Evolutionary conservation across 1,140 invertebrate species (phyloP).

Genomic region (Manduca sexta): DNA sequence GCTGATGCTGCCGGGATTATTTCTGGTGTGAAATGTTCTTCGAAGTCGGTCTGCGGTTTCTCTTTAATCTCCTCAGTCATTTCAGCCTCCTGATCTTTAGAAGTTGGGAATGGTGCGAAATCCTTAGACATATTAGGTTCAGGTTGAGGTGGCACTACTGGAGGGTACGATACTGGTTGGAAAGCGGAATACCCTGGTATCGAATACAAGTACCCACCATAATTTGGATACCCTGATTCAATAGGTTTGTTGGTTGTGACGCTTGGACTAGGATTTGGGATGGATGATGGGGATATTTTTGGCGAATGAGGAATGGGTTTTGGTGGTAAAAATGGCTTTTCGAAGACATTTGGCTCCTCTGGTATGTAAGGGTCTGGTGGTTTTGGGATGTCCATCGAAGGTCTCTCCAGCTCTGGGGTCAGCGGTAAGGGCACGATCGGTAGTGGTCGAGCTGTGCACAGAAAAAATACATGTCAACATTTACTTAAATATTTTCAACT

Average conservation of each 20-base stretch:
- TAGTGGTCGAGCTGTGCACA: constrained; percentile 29
- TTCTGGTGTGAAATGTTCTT: constrained; percentile 51
- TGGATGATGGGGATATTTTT: constrained; percentile 65
- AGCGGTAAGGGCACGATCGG: constrained; percentile 16
- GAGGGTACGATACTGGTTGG: constrained; percentile 53
- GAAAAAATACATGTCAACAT: constrained; percentile 22
- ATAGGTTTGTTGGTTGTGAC: constrained; percentile 50
- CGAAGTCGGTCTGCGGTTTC: constrained; percentile 45
- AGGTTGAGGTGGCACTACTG: constrained; percentile 26
- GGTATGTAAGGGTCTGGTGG: constrained; percentile 35
- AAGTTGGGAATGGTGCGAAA: constrained; percentile 13
- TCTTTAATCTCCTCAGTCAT: constrained; percentile 18
- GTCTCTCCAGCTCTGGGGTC: constrained; percentile 22
- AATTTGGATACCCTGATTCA: constrained; percentile 47
- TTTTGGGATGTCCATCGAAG: constrained; percentile 26
- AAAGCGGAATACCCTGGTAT: constrained; percentile 64
- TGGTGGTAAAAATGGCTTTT: constrained; percentile 42
- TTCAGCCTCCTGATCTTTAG: constrained; percentile 16
- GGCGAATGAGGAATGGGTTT: constrained; percentile 51
- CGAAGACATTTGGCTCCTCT: constrained; percentile 34
- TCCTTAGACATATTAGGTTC: constrained; percentile 7
- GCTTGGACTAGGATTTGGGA: constrained; percentile 63
- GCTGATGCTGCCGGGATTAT: constrained; percentile 30
- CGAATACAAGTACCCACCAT: constrained; percentile 55
- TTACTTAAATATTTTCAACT: too few relatives aligned